Conservation (phyloP, 2,797 vertebrate genomes). For the Phalloptychus januarius region DNA sequence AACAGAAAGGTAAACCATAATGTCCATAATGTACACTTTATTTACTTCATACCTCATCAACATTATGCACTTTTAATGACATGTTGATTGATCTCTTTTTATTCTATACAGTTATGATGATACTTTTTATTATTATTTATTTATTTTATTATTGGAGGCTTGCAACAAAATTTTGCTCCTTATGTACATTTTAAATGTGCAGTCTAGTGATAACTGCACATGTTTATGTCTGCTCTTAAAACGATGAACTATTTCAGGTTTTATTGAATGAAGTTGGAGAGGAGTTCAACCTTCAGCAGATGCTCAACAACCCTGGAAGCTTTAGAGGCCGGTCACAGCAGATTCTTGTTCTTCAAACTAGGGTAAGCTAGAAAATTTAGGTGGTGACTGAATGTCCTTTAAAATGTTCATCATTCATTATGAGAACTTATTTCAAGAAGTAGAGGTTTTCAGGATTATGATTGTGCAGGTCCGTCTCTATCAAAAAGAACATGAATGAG, state of each 20-base stretch:
- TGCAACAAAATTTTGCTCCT: too few species aligned
- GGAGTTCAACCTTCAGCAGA: constrained; percentile 86
- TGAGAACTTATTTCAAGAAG: background rate
- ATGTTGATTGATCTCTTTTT: background rate
- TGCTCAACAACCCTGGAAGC: constrained; percentile 82
- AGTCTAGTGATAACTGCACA: too few species aligned
- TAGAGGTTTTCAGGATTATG: background rate
- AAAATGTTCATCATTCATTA: background rate
- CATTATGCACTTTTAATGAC: background rate
- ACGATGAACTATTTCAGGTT: constrained; percentile 75
- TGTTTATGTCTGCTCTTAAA: background rate
- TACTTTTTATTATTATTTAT: too few species aligned
- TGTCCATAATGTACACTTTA: background rate
- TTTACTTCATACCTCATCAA: background rate
- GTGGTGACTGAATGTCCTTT: background rate
- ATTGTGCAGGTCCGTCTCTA: background rate
- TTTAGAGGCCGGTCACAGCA: constrained; percentile 94
- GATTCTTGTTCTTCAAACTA: constrained; percentile 88
- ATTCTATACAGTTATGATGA: too few species aligned
- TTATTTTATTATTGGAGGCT: too few species aligned
- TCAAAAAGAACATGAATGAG: background rate
- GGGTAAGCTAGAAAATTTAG: constrained; percentile 74
- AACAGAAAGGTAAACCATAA: background rate
- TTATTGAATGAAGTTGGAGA: constrained; percentile 90
- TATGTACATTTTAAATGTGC: too few species aligned